Percentiles rank a stretch among this genome's conserved stretches.
Conservation (phyloP, 2,113 vertebrate genomes). For the Callithrix jacchus region DNA sequence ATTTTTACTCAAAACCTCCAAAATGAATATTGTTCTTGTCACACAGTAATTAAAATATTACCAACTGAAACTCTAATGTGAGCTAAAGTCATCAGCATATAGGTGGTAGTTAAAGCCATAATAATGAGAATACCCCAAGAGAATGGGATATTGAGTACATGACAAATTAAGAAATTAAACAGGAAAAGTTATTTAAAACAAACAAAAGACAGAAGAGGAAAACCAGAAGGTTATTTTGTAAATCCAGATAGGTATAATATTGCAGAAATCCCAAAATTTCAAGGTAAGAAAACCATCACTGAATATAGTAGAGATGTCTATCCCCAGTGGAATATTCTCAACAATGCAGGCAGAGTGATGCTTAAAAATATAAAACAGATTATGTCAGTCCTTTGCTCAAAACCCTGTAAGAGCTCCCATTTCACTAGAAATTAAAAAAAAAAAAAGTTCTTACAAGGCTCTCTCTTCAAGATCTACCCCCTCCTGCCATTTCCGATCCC, state of each 20-base stretch:
- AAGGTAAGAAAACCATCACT: background rate
- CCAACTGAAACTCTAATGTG: slow-evolving; percentile 4
- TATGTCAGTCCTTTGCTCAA: background rate
- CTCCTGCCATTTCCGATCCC: background rate
- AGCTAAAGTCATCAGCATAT: background rate
- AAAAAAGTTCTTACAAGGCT: background rate
- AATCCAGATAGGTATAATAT: background rate
- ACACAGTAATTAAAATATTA: slow-evolving; percentile 2
- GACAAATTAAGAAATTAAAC: background rate
- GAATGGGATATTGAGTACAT: background rate
- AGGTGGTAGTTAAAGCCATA: background rate
- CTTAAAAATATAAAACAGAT: slow-evolving; percentile 8
- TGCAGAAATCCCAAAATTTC: background rate
- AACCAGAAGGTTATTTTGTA: background rate
- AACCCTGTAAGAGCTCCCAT: background rate
- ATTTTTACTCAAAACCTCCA: slow-evolving; percentile 20
- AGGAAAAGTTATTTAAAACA: background rate
- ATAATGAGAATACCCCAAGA: background rate
- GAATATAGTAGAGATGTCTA: background rate
- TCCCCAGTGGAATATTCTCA: background rate
- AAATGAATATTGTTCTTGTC: background rate
- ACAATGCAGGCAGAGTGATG: background rate
- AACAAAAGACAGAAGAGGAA: background rate
- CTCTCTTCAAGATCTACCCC: background rate
- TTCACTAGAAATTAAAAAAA: background rate